phyloP scores from a whole-genome alignment of 2,113 vertebrate species.

The Thinocorus orbignyianus region DNA sequence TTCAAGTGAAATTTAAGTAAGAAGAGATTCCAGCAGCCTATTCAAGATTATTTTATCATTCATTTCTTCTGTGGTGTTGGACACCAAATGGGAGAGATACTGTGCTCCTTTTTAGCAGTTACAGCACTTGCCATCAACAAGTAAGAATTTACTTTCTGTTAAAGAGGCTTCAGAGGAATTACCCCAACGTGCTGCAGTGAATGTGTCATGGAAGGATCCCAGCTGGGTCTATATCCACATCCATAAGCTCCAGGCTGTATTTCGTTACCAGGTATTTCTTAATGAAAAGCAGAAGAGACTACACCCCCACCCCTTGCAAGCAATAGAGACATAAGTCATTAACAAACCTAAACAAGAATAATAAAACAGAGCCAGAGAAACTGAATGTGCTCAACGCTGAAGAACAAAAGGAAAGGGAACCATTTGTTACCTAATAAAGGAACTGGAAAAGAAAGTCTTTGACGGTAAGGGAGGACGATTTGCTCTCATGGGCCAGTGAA shows the following conservation, averaged over 20 bases:
- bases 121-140: neutral
- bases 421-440: slow-evolving; percentile 59
- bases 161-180: neutral
- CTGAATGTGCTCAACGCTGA: neutral
- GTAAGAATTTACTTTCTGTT: neutral
- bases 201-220: neutral
- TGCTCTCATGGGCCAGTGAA: slow-evolving; percentile 71
- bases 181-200: neutral
- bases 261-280: neutral
- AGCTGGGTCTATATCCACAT: neutral
- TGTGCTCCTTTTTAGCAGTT: fast-evolving
- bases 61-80: neutral
- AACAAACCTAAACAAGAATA: neutral
- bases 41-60: neutral
- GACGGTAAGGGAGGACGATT: slow-evolving; percentile 61
- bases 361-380: neutral
- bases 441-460: slow-evolving; percentile 47
- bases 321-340: neutral
- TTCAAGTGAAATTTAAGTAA: neutral
- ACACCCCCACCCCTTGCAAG: neutral
- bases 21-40: neutral
- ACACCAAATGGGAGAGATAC: fast-evolving
- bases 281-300: neutral
- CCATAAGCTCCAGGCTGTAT: neutral
- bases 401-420: slow-evolving; percentile 8